Evolutionary conservation across 2,797 vertebrate species (phyloP).

Genomic region (Peromyscus aztecus): DNA sequence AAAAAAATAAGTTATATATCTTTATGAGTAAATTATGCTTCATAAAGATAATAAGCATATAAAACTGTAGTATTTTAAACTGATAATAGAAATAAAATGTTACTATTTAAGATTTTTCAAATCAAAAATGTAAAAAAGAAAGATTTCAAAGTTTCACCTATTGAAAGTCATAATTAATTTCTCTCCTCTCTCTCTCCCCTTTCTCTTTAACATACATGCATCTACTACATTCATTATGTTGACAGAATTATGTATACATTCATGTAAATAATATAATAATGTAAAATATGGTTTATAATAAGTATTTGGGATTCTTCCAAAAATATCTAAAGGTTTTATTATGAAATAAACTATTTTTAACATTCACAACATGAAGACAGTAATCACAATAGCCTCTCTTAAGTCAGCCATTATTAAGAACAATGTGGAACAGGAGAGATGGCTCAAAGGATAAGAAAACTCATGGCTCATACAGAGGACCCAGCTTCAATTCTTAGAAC

Average conservation of each 20-base stretch:
- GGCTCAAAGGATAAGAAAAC: not conserved
- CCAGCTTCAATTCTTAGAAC: not conserved
- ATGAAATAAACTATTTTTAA: constrained; percentile 31
- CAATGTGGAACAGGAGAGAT: not conserved
- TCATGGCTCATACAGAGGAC: not conserved
- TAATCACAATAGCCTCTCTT: not conserved
- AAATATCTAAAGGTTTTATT: constrained; percentile 14
- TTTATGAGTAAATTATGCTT: constrained; percentile 29
- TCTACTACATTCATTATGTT: not conserved
- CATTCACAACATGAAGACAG: not conserved
- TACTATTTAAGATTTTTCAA: not conserved
- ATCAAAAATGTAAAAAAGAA: not conserved
- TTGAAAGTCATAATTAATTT: constrained; percentile 32
- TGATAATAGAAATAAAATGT: not conserved
- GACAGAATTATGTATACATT: not conserved
- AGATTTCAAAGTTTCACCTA: not conserved
- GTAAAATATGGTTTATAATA: not conserved
- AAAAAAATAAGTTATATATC: not conserved
- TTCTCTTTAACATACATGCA: not conserved
- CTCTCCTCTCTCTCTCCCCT: not conserved
- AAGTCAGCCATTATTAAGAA: constrained; percentile 22
- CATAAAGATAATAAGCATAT: not conserved
- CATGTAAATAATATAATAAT: constrained; percentile 11
- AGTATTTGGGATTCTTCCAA: constrained; percentile 21
- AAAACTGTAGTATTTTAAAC: not conserved